Evolutionary conservation across 2,888 invertebrate species (phyloP).

Genomic region (Troides oblongomaculatus): DNA sequence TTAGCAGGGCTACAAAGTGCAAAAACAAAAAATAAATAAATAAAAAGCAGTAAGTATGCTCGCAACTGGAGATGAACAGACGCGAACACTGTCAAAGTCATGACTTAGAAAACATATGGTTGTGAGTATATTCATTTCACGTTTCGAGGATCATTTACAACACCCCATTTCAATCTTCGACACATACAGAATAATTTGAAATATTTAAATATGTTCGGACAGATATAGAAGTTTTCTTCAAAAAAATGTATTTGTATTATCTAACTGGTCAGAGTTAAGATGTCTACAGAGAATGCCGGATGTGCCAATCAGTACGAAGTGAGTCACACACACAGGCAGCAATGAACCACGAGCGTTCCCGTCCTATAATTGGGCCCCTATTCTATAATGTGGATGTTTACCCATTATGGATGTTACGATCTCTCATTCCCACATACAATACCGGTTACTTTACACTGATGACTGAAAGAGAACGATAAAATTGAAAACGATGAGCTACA

Average conservation of each 20-base stretch:
- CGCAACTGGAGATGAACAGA: conserved; percentile 42
- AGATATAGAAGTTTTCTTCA: background rate
- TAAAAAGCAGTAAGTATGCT: conserved; percentile 52
- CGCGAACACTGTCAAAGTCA: conserved; percentile 30
- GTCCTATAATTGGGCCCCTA: conserved; percentile 52
- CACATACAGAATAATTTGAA: background rate
- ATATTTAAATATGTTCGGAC: background rate
- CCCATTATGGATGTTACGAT: conserved; percentile 39
- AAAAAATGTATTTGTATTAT: conserved; percentile 43
- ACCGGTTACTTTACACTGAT: conserved; percentile 35
- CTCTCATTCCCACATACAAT: conserved; percentile 47
- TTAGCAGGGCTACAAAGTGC: conserved; percentile 58
- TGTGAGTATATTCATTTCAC: background rate
- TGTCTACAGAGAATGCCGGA: conserved; percentile 67
- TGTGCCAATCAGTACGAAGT: conserved; percentile 69
- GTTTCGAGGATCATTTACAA: background rate
- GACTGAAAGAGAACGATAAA: conserved; percentile 42
- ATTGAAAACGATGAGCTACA: conserved; percentile 38
- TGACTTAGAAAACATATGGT: conserved; percentile 19
- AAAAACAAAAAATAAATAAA: conserved; percentile 56
- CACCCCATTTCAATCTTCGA: background rate
- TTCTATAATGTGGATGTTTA: conserved; percentile 43
- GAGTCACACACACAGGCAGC: conserved; percentile 61
- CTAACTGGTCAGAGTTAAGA: conserved; percentile 55
- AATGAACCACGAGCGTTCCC: conserved; percentile 49